A percentile compares a stretch with the other conserved stretches of the same genome.
Evolutionary conservation across 1,140 invertebrate genomes (phyloP).

Genomic region (Propsilocerus akamusi): DNA sequence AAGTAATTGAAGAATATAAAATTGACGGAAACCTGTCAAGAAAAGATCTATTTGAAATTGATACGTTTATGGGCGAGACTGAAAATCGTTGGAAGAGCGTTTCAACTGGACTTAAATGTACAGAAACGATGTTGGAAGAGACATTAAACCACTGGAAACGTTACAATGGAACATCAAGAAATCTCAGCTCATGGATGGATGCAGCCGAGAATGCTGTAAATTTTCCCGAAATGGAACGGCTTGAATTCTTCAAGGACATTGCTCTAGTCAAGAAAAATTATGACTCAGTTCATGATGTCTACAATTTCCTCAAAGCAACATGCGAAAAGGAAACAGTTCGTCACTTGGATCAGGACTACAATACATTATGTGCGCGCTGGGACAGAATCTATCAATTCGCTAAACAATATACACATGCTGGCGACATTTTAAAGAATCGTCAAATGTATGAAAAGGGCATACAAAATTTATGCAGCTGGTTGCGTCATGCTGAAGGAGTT

Average conservation of each 20-base stretch:
- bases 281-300: constrained; percentile 61
- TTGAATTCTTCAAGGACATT: constrained; percentile 82
- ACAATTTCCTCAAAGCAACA: constrained; percentile 73
- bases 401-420: constrained; percentile 69
- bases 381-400: constrained; percentile 64
- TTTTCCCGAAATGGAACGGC: constrained; percentile 60
- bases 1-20: constrained; percentile 80
- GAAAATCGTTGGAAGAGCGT: constrained; percentile 77
- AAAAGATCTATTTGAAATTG: constrained; percentile 55
- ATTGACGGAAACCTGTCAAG: constrained; percentile 61
- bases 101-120: constrained; percentile 74
- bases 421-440: constrained; percentile 62
- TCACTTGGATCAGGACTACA: constrained; percentile 56
- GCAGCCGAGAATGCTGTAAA: constrained; percentile 58
- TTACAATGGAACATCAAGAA: constrained; percentile 51
- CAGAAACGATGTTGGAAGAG: constrained; percentile 76
- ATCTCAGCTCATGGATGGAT: constrained; percentile 63
- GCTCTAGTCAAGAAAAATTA: constrained; percentile 78
- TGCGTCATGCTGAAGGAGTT: constrained; percentile 52
- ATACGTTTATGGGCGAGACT: constrained; percentile 69
- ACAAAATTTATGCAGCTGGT: constrained; percentile 57
- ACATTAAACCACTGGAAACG: constrained; percentile 73
- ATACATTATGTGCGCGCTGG: constrained; percentile 53
- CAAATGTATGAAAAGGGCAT: constrained; percentile 64
- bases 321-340: constrained; percentile 60